A percentile compares a stretch with the other conserved stretches of the same genome.
phyloP scores from a whole-genome alignment of 92 coral and sea anemone genomes.

The Paramuricea clavata region DNA sequence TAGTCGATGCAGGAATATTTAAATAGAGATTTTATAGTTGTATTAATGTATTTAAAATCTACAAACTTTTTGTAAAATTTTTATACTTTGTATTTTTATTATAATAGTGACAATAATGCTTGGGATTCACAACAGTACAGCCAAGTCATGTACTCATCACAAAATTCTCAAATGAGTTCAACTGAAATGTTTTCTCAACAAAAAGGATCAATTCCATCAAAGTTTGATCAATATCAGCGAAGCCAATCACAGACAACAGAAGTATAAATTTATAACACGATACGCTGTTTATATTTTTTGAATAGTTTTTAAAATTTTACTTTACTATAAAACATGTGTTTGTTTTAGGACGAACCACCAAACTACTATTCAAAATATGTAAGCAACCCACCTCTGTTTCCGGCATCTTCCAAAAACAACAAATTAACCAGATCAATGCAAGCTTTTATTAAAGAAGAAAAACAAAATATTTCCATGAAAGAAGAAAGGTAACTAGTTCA shows the following conservation, averaged over 20 bases:
- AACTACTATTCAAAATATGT: slow-evolving; percentile 91
- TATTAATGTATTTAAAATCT: not conserved
- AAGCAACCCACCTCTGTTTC: slow-evolving; percentile 85
- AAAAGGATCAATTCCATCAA: slow-evolving; percentile 74
- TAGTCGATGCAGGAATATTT: not conserved
- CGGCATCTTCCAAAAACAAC: slow-evolving; percentile 55
- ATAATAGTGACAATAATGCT: slow-evolving; percentile 65
- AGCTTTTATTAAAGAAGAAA: slow-evolving; percentile 81
- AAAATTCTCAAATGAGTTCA: slow-evolving; percentile 88
- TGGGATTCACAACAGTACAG: slow-evolving; percentile 90
- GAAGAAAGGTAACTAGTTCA: slow-evolving; percentile 79
- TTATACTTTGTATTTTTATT: not conserved
- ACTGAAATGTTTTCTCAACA: slow-evolving; percentile 83
- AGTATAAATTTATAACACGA: slow-evolving; percentile 43
- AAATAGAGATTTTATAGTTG: not conserved
- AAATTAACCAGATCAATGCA: slow-evolving; percentile 57
- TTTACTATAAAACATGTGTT: not conserved
- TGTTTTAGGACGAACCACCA: slow-evolving; percentile 77
- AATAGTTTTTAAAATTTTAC: too few species aligned
- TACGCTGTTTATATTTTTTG: not conserved
- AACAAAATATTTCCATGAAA: slow-evolving; percentile 78
- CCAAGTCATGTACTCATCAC: slow-evolving; percentile 81
- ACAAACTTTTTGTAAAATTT: not conserved
- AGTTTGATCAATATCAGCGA: slow-evolving; percentile 76
- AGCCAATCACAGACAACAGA: slow-evolving; percentile 76